Evolutionary conservation across 1,140 invertebrate genomes (phyloP).

Genomic region (Lethrus apterus): DNA sequence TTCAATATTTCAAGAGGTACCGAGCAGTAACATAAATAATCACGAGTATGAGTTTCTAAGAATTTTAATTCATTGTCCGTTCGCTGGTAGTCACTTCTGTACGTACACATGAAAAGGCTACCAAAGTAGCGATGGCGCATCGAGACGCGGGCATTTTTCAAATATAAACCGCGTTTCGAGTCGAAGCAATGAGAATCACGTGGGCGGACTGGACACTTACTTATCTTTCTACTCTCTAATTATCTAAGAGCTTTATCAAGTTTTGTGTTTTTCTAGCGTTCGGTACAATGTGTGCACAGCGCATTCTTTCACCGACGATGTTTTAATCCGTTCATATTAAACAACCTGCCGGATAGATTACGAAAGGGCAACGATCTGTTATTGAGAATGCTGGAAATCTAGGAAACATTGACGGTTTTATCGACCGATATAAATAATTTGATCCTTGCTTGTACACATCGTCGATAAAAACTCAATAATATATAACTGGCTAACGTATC

Average conservation of each 20-base stretch:
- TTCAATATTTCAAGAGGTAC: conserved; percentile 25
- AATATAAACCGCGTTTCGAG: conserved; percentile 25
- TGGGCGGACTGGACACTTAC: conserved; percentile 35
- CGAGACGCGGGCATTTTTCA: conserved; percentile 21
- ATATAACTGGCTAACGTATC: background rate
- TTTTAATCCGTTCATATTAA: conserved; percentile 22
- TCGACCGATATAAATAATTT: conserved; percentile 12
- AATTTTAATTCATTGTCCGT: conserved; percentile 28
- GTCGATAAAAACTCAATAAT: conserved; percentile 10
- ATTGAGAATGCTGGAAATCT: conserved; percentile 12
- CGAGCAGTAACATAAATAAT: conserved; percentile 24
- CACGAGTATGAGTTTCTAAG: conserved; percentile 26
- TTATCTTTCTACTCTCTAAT: conserved; percentile 36
- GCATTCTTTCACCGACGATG: conserved; percentile 20
- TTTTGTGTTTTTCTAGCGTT: conserved; percentile 29
- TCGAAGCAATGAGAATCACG: too few relatives aligned
- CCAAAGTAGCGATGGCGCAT: conserved; percentile 18
- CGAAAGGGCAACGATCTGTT: conserved; percentile 21
- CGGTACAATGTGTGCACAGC: conserved; percentile 24
- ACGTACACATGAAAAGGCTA: conserved; percentile 18
- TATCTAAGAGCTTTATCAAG: conserved; percentile 36
- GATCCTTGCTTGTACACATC: background rate
- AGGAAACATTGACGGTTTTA: conserved; percentile 11
- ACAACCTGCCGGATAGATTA: conserved; percentile 21
- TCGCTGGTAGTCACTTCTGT: conserved; percentile 23